Percentiles rank a stretch among this genome's conserved stretches.
Evolutionary conservation across 2,888 invertebrate genomes (phyloP).

Genomic region (Tenthredo scrophulariae): DNA sequence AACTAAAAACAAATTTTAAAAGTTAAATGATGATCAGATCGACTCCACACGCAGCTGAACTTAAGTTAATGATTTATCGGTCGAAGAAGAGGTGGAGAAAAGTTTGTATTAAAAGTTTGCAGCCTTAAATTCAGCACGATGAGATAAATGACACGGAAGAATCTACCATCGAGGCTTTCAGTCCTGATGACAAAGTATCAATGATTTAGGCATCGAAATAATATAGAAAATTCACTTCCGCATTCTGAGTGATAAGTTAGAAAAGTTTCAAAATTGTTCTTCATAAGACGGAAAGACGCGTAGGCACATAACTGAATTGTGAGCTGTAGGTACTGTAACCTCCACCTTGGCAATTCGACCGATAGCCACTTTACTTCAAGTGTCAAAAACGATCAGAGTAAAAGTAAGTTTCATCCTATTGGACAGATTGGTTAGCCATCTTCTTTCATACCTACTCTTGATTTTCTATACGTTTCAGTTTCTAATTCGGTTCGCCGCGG

Average conservation of each 20-base stretch:
- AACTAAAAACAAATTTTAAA: no score
- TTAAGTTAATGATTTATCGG: not conserved
- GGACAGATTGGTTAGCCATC: not conserved
- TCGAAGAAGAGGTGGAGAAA: not conserved
- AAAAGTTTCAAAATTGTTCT: not conserved
- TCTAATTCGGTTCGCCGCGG: not conserved
- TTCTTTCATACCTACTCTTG: not conserved
- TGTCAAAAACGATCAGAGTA: not conserved
- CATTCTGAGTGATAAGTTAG: conserved; percentile 10
- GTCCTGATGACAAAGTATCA: conserved; percentile 3
- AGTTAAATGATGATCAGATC: not conserved
- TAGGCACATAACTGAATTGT: not conserved
- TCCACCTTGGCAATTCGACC: not conserved
- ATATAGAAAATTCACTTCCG: not conserved
- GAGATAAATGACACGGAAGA: not conserved
- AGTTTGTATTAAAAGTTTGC: not conserved
- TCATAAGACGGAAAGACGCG: not conserved
- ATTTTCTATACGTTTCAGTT: not conserved
- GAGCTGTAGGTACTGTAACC: not conserved
- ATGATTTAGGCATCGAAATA: not conserved
- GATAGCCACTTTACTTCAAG: not conserved
- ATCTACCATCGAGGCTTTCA: not conserved
- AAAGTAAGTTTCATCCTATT: not conserved
- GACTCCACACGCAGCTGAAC: not conserved
- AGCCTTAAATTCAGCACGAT: not conserved